Conservation (phyloP, 2,888 invertebrate species). For the Smittia sp. region DNA sequence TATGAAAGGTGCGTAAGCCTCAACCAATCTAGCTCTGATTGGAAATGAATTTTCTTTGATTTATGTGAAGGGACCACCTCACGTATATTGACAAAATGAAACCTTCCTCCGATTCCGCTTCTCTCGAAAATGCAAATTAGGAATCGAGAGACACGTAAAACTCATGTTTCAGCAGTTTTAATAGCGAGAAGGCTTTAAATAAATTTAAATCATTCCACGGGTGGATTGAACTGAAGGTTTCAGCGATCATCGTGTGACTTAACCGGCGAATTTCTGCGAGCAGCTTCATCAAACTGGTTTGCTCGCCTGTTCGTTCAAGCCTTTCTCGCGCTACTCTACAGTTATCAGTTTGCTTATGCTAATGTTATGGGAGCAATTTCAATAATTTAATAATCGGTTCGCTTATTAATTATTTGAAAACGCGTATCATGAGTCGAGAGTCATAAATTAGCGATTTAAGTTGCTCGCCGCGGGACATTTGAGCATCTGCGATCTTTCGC, state of each 20-base stretch:
- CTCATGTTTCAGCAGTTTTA: conserved; percentile 14
- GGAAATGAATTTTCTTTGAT: conserved; percentile 1
- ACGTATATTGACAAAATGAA: conserved; percentile 6
- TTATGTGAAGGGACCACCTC: conserved; percentile 12
- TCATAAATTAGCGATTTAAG: background rate
- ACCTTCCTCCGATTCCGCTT: background rate
- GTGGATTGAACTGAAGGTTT: conserved; percentile 7
- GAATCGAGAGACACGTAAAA: conserved; percentile 7
- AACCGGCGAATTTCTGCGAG: too few relatives aligned
- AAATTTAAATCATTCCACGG: background rate
- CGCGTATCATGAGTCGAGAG: background rate
- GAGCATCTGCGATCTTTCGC: background rate
- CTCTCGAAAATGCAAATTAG: conserved; percentile 9
- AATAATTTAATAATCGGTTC: conserved; percentile 26
- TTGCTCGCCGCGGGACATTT: background rate
- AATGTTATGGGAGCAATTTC: conserved; percentile 25
- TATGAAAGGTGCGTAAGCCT: too few relatives aligned
- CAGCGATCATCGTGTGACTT: too few relatives aligned
- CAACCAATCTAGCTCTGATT: too few relatives aligned
- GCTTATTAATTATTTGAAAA: conserved; percentile 19
- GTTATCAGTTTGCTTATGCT: conserved; percentile 10
- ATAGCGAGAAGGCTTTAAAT: conserved; percentile 15
- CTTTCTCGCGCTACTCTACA: background rate
- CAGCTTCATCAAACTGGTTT: conserved; percentile 11
- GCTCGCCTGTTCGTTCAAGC: background rate